A percentile compares a stretch with the other conserved stretches of the same genome.
These are phyloP conservation scores for Steatornis caripensis DNA, from an alignment of 2,113 vertebrate genomes.

Conservation along the genomic window DNA sequence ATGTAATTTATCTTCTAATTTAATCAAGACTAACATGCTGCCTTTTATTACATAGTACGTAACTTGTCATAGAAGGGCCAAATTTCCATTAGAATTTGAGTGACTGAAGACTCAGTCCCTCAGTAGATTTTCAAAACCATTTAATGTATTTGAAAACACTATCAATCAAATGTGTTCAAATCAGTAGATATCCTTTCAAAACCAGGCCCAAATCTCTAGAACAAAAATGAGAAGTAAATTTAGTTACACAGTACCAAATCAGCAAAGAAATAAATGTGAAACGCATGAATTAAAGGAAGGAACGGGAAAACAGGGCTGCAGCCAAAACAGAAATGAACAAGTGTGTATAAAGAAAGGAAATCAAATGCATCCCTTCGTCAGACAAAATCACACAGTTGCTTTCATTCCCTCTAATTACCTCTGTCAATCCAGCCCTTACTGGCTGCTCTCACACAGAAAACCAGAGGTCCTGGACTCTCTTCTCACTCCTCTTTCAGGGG, in stretches of 20 bases:
- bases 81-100: background rate
- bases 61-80: background rate
- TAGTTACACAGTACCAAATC: background rate
- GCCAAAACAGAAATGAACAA: background rate
- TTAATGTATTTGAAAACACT: background rate
- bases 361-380: background rate
- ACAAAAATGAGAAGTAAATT: background rate
- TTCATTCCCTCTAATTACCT: background rate
- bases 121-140: background rate
- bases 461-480: background rate
- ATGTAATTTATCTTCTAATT: background rate
- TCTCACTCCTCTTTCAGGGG: background rate
- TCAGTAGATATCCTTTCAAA: background rate
- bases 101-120: background rate
- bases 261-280: background rate
- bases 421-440: background rate
- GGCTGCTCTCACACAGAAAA: background rate
- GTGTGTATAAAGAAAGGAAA: background rate
- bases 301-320: background rate
- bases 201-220: background rate
- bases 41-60: background rate
- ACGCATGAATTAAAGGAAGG: background rate
- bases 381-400: background rate
- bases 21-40: background rate
- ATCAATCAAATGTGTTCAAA: background rate